These are phyloP conservation scores for Picathartes gymnocephalus DNA, from an alignment of 2,113 vertebrate genomes.

Conservation along the genomic window DNA sequence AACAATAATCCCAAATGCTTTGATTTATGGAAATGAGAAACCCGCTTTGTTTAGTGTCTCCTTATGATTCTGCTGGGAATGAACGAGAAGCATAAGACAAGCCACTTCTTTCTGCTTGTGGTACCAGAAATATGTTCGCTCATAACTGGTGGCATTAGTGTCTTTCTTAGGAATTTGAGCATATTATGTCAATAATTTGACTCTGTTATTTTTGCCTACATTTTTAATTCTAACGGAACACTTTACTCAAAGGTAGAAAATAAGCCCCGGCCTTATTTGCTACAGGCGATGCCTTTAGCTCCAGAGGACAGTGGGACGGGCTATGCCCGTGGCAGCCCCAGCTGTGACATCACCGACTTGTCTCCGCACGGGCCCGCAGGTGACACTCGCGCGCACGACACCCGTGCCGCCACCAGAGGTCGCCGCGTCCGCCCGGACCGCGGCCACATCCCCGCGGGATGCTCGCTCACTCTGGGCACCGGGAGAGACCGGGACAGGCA, in stretches of 20 bases:
- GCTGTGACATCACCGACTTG: background rate
- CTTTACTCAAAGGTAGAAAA: too few relatives aligned
- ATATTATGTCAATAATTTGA: background rate
- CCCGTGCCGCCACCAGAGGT: background rate
- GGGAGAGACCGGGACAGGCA: background rate
- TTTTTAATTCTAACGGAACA: background rate
- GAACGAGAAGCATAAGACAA: accelerated
- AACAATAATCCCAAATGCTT: background rate
- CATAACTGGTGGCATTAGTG: accelerated
- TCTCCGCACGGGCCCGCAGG: background rate
- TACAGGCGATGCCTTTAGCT: accelerated
- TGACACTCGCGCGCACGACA: background rate
- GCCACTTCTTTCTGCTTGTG: background rate
- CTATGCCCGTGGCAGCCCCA: background rate
- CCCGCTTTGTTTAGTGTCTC: background rate
- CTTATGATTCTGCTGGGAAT: background rate
- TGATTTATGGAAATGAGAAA: background rate
- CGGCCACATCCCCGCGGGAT: background rate
- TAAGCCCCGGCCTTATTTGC: too few relatives aligned
- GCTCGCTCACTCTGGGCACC: background rate
- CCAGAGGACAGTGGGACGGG: accelerated
- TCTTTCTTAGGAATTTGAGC: background rate
- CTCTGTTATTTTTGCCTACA: background rate
- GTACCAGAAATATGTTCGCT: accelerated
- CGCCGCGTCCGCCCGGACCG: background rate